Evolutionary conservation across 2,888 invertebrate species (phyloP).

Genomic region (Catocala nupta): DNA sequence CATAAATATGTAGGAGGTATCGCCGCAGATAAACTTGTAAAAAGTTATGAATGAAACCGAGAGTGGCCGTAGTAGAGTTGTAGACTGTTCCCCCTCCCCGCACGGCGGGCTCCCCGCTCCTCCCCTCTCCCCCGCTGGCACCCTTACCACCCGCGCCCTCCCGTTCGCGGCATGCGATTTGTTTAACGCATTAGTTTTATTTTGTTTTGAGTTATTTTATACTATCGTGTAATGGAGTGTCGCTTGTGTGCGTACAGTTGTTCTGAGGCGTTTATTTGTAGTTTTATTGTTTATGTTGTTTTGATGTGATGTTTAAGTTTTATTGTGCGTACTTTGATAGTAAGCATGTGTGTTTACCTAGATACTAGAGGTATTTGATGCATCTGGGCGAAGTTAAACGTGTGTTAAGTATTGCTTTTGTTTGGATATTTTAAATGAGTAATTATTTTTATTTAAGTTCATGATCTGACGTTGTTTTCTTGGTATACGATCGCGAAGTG

Average conservation of each 20-base stretch:
- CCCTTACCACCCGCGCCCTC: slow-evolving; percentile 54
- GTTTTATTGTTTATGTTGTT: slow-evolving; percentile 18
- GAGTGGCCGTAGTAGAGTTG: slow-evolving; percentile 86
- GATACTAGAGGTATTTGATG: no score
- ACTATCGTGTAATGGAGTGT: slow-evolving; percentile 56
- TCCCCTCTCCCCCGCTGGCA: slow-evolving; percentile 49
- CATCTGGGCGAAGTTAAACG: no score
- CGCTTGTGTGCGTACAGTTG: slow-evolving; percentile 29
- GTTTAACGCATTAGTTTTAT: slow-evolving; percentile 85
- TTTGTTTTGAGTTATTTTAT: slow-evolving; percentile 80
- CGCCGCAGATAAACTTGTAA: slow-evolving; percentile 86
- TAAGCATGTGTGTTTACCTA: background rate
- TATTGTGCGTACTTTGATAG: background rate
- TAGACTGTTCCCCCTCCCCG: slow-evolving; percentile 63
- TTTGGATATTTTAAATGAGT: no score
- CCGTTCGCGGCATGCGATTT: slow-evolving; percentile 66
- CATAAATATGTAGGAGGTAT: slow-evolving; percentile 86
- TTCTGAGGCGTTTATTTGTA: slow-evolving; percentile 24
- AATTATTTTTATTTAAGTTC: no score
- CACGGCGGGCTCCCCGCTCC: slow-evolving; percentile 48
- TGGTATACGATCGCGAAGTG: no score
- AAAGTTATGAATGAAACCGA: slow-evolving; percentile 88
- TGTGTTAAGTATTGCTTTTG: no score
- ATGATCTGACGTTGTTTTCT: no score
- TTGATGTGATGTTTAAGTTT: slow-evolving; percentile 2